Evolutionary conservation across 2,797 vertebrate genomes (phyloP).

Genomic region (Xenopus petersii): DNA sequence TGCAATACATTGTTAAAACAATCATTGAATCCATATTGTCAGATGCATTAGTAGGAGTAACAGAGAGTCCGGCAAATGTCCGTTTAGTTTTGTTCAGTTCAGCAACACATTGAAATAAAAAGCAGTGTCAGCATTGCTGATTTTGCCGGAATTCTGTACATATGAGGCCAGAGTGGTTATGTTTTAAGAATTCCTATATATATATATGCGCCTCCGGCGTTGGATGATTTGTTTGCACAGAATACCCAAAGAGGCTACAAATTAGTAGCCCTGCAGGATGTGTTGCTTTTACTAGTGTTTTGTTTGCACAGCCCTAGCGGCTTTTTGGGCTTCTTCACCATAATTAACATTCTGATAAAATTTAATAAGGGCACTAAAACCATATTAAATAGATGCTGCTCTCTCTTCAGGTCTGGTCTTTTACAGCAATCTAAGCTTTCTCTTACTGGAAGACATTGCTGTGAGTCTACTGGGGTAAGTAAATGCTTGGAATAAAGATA

Average conservation of each 20-base stretch:
- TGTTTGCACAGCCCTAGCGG: not conserved
- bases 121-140: no score
- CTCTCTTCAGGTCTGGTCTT: not conserved
- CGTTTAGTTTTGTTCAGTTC: no score
- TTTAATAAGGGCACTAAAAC: not conserved
- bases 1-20: no score
- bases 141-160: no score
- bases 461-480: not conserved
- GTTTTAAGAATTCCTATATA: not conserved
- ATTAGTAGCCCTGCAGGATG: not conserved
- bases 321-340: not conserved
- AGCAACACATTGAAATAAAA: no score
- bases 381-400: not conserved
- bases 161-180: no score
- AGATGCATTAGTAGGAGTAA: no score
- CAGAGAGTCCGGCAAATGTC: no score
- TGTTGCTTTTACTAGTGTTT: not conserved
- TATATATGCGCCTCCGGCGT: not conserved
- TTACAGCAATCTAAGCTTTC: not conserved
- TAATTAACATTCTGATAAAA: not conserved
- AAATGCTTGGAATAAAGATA: not conserved
- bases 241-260: slow-evolving; percentile 1
- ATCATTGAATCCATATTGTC: no score
- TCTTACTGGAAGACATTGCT: not conserved
- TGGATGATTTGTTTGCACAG: not conserved